phyloP scores from a whole-genome alignment of 2,797 vertebrate species.

The Bryconaethiops microstoma region DNA sequence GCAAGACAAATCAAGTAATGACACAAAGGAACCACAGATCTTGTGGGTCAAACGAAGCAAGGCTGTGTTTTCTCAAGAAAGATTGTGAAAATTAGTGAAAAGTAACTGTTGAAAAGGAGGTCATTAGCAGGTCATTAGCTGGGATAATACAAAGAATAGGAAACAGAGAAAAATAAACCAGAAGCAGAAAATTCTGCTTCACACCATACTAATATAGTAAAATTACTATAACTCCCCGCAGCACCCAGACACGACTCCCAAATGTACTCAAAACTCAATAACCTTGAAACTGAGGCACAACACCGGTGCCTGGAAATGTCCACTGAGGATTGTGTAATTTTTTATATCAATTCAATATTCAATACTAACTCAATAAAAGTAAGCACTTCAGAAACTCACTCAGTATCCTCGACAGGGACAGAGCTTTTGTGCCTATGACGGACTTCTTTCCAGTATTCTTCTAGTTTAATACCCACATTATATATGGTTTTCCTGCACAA shows the following conservation, averaged over 20 bases:
- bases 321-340: no score
- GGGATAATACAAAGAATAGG: no score
- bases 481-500: slow-evolving; percentile 82
- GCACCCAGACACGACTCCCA: no score
- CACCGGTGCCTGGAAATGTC: no score
- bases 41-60: background rate
- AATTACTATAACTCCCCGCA: no score
- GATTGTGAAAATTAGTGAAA: background rate
- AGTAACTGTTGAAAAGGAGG: background rate
- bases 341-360: no score
- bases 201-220: background rate
- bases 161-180: background rate
- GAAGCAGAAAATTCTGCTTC: background rate
- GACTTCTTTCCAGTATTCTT: slow-evolving; percentile 93
- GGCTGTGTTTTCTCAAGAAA: no score
- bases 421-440: slow-evolving; percentile 70
- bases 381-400: slow-evolving; percentile 65
- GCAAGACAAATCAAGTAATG: background rate
- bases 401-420: slow-evolving; percentile 78
- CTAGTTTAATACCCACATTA: slow-evolving; percentile 85
- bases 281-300: no score
- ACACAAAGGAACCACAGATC: background rate
- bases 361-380: background rate
- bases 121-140: background rate
- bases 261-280: no score